Percentiles rank a stretch among this genome's conserved stretches.
Evolutionary conservation across 2,888 invertebrate species (phyloP).

Genomic region (Globia sparganii): DNA sequence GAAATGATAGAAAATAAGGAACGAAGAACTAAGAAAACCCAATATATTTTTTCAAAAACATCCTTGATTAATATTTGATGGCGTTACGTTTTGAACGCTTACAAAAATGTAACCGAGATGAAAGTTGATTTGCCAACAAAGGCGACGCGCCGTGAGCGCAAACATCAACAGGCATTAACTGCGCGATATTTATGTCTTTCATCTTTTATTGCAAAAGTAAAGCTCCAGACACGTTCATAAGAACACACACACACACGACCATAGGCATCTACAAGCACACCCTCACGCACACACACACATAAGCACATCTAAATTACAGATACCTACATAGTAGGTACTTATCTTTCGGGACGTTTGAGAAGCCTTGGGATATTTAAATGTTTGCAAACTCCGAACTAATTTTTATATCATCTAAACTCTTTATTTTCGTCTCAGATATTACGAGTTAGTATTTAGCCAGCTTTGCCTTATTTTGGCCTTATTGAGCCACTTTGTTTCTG

Average conservation of each 20-base stretch:
- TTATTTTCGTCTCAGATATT: constrained; percentile 6
- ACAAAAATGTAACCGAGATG: constrained; percentile 8
- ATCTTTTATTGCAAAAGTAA: constrained; percentile 60
- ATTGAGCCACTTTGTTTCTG: constrained; percentile 22
- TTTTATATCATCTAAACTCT: constrained; percentile 23
- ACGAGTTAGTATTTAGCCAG: background rate
- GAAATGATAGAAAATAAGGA: background rate
- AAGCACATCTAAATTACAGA: background rate
- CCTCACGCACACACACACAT: background rate
- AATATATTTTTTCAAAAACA: background rate
- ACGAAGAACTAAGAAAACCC: background rate
- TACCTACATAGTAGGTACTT: background rate
- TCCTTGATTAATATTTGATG: constrained; percentile 20
- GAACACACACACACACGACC: constrained; percentile 1
- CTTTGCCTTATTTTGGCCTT: background rate
- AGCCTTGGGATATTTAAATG: constrained; percentile 15
- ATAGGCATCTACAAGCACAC: background rate
- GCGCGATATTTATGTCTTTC: constrained; percentile 47
- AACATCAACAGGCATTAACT: constrained; percentile 39
- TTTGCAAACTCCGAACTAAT: constrained; percentile 27
- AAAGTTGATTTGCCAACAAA: constrained; percentile 27
- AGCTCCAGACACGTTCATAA: constrained; percentile 11
- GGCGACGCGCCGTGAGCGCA: constrained; percentile 8
- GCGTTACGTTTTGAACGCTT: constrained; percentile 6
- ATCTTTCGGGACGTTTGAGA: constrained; percentile 17